Evolutionary conservation across 2,797 vertebrate genomes (phyloP).

Genomic region (Pseudocheirus occidentalis): DNA sequence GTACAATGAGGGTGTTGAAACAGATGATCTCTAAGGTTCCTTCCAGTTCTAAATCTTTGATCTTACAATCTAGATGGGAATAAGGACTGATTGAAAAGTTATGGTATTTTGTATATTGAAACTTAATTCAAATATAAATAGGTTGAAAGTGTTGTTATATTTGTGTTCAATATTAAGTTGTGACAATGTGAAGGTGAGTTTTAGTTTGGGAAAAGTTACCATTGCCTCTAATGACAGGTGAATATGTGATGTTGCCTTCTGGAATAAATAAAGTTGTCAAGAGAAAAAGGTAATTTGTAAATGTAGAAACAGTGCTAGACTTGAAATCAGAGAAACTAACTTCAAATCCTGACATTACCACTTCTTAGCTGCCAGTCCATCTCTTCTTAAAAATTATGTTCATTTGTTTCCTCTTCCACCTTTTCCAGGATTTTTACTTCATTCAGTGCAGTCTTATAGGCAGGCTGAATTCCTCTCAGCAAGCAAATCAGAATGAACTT

Average conservation of each 20-base stretch:
- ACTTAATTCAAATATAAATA: background rate
- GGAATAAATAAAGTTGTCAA: background rate
- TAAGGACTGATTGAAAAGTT: background rate
- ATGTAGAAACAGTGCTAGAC: background rate
- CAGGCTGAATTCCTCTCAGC: conserved; percentile 18
- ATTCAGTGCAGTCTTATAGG: background rate
- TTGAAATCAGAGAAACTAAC: background rate
- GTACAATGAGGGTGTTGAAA: background rate
- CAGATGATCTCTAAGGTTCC: background rate
- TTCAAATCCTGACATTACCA: background rate
- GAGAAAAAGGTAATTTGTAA: background rate
- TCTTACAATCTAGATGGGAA: background rate
- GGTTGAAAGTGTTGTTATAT: background rate
- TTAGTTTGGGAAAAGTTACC: background rate
- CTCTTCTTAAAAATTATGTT: conserved; percentile 14
- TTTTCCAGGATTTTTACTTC: conserved; percentile 26
- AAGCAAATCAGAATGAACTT: conserved; percentile 29
- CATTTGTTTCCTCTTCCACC: conserved; percentile 12
- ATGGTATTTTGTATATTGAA: background rate
- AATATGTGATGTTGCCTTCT: background rate
- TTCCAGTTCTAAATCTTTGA: background rate
- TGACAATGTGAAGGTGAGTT: background rate
- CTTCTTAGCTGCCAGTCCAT: background rate
- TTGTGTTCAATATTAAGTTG: background rate
- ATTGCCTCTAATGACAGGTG: background rate